Conservation (phyloP, 2,888 invertebrate genomes). For the Tinea semifulvella region DNA sequence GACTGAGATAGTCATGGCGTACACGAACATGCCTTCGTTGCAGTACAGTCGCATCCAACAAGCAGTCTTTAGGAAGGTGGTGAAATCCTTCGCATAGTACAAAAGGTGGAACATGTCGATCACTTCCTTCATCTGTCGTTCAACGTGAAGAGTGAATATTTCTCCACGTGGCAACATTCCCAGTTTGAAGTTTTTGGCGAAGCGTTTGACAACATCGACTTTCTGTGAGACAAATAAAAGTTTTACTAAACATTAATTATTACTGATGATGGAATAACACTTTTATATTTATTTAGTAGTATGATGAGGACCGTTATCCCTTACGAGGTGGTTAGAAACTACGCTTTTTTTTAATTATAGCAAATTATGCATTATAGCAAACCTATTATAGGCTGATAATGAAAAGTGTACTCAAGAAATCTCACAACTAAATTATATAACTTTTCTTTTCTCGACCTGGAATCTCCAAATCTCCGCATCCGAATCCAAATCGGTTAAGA, state of each 20-base stretch:
- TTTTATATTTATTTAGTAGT: background rate
- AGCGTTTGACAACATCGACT: slow-evolving; percentile 65
- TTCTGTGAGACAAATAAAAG: slow-evolving; percentile 42
- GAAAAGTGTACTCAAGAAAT: too few relatives aligned
- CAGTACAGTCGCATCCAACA: slow-evolving; percentile 60
- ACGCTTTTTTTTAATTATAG: too few relatives aligned
- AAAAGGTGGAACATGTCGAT: slow-evolving; percentile 61
- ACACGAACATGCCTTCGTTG: slow-evolving; percentile 68
- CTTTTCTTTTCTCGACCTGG: too few relatives aligned
- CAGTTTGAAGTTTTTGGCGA: slow-evolving; percentile 57
- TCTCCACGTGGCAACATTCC: slow-evolving; percentile 66
- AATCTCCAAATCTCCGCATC: too few relatives aligned
- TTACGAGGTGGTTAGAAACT: too few relatives aligned
- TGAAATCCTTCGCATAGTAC: slow-evolving; percentile 62
- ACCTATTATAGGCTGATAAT: too few relatives aligned
- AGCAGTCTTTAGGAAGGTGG: slow-evolving; percentile 56
- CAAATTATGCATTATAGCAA: too few relatives aligned
- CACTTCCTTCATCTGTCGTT: slow-evolving; percentile 58
- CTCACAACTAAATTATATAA: too few relatives aligned
- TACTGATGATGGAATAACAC: background rate
- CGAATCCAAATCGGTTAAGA: too few relatives aligned
- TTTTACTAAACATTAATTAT: slow-evolving; percentile 10
- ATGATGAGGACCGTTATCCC: background rate
- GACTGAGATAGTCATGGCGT: slow-evolving; percentile 60
- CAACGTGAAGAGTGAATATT: slow-evolving; percentile 56